Conservation (phyloP, 2,113 vertebrate genomes). For the Sapajus apella region DNA sequence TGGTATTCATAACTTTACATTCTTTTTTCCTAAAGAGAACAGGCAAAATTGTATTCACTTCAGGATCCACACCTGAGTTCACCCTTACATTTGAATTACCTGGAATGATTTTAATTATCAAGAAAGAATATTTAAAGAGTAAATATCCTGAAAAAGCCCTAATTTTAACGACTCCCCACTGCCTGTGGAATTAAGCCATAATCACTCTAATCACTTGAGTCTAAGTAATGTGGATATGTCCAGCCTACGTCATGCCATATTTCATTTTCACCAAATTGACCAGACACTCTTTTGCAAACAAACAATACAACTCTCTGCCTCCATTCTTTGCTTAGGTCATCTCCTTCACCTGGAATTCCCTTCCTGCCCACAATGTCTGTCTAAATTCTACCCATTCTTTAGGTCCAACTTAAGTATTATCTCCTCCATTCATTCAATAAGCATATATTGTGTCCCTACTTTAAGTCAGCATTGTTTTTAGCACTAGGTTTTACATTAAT, state of each 20-base stretch:
- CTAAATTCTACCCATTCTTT: neutral
- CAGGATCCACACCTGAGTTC: neutral
- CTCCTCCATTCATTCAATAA: neutral
- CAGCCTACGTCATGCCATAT: neutral
- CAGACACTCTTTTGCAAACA: neutral
- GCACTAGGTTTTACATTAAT: neutral
- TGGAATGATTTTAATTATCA: neutral
- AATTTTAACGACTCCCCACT: neutral
- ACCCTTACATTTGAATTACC: constrained; percentile 28
- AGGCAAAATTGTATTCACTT: neutral
- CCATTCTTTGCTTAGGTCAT: neutral
- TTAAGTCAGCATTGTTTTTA: neutral
- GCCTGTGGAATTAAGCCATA: constrained; percentile 35
- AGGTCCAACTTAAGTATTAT: neutral
- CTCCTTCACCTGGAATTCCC: neutral
- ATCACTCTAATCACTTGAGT: neutral
- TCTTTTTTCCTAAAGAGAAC: neutral
- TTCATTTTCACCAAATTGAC: neutral
- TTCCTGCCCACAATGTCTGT: neutral
- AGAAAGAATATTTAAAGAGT: neutral
- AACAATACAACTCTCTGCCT: neutral
- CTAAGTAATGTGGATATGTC: neutral
- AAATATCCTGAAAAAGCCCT: neutral
- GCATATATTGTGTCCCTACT: no score
- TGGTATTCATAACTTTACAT: neutral